A percentile compares a stretch with the other conserved stretches of the same genome.
These are phyloP conservation scores for Vidua macroura DNA, from an alignment of 2,113 vertebrate species.

Conservation along the genomic window DNA sequence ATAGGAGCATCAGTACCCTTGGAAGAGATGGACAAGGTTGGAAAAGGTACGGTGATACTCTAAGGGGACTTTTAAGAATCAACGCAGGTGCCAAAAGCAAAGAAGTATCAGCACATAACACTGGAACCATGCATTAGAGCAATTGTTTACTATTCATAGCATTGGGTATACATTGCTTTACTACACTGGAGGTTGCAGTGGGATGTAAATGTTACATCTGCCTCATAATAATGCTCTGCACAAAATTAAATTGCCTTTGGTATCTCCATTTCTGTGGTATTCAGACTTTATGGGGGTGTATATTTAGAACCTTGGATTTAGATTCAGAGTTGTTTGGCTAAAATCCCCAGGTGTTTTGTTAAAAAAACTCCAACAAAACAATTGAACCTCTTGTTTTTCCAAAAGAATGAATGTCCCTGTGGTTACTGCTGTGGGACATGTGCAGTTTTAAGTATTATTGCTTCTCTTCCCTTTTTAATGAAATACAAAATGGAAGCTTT, in stretches of 20 bases:
- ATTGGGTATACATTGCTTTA: neutral
- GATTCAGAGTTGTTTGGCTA: neutral
- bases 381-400: neutral
- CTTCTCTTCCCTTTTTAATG: constrained; percentile 52
- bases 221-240: neutral
- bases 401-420: neutral
- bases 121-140: neutral
- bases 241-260: neutral
- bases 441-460: constrained; percentile 4
- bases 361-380: neutral
- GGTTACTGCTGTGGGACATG: neutral
- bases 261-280: neutral
- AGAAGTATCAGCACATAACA: neutral
- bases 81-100: neutral
- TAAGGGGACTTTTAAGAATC: neutral
- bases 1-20: neutral
- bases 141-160: neutral
- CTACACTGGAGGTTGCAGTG: neutral
- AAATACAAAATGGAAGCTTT: constrained; percentile 55
- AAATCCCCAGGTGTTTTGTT: neutral
- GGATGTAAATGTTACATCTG: neutral
- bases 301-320: constrained; percentile 48
- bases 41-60: neutral
- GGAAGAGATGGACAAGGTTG: neutral
- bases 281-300: neutral